These are phyloP conservation scores for Trichonephila clavata DNA, from an alignment of 1,140 invertebrate species.

Conservation along the genomic window DNA sequence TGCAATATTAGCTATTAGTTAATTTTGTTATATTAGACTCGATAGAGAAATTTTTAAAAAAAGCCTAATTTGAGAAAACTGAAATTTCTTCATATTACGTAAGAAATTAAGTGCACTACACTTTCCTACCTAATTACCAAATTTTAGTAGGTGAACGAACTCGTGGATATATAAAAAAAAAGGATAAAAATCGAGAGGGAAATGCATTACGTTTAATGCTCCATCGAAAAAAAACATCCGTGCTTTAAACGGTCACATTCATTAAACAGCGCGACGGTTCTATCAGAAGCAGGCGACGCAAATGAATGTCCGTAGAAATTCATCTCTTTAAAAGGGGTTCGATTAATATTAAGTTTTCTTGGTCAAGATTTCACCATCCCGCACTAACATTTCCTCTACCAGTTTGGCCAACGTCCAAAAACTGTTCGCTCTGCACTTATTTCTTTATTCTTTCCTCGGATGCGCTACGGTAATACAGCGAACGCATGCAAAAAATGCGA, in stretches of 20 bases:
- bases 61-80: neutral
- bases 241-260: neutral
- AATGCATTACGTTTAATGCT: conserved; percentile 2
- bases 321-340: conserved; percentile 71
- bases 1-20: too few species aligned
- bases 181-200: neutral
- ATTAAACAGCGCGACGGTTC: conserved; percentile 10
- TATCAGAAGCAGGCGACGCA: conserved; percentile 32
- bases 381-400: conserved; percentile 49
- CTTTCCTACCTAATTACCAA: neutral
- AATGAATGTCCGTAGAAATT: conserved; percentile 40
- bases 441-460: neutral
- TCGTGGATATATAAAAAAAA: neutral
- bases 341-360: conserved; percentile 67
- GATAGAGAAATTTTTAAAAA: too few species aligned
- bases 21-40: too few species aligned
- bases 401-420: conserved; percentile 60
- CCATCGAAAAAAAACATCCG: neutral
- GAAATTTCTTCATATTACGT: neutral
- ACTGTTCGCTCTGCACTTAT: conserved; percentile 19
- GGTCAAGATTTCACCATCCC: conserved; percentile 16
- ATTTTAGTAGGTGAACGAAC: neutral
- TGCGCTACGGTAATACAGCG: conserved; percentile 17
- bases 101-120: neutral
- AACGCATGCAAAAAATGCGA: conserved; percentile 41